phyloP scores from a whole-genome alignment of 92 coral and sea anemone species.

The Epizoanthus scotinus region DNA sequence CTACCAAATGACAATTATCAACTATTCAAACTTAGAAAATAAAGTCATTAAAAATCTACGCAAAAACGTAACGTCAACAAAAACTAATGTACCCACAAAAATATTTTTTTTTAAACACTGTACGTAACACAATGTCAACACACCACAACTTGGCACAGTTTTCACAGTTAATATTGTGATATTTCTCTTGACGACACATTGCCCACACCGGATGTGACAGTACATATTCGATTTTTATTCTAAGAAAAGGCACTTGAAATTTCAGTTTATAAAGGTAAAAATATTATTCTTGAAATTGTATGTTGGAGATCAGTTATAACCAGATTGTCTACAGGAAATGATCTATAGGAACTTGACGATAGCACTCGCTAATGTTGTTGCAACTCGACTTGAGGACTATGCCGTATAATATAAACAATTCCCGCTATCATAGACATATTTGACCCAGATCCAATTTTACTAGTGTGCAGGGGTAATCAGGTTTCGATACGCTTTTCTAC shows the following conservation, averaged over 20 bases:
- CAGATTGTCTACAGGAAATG: background rate
- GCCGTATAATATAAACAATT: slow-evolving; percentile 19
- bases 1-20: too few species aligned
- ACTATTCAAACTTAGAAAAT: too few species aligned
- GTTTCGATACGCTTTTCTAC: slow-evolving; percentile 3
- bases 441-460: slow-evolving; percentile 19
- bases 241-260: too few species aligned
- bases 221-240: background rate
- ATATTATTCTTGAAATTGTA: background rate
- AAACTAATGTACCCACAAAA: background rate
- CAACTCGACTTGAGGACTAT: background rate
- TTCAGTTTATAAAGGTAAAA: too few species aligned
- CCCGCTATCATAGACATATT: background rate
- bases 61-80: too few species aligned
- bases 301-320: background rate
- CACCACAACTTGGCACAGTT: too few species aligned
- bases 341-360: background rate
- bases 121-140: too few species aligned
- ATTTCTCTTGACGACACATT: background rate
- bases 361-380: background rate
- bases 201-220: slow-evolving; percentile 13
- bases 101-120: too few species aligned
- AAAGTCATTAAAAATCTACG: too few species aligned
- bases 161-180: too few species aligned
- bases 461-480: slow-evolving; percentile 1